These are phyloP conservation scores for Cosmopolites sordidus DNA, from an alignment of 2,888 invertebrate genomes.

Conservation along the genomic window DNA sequence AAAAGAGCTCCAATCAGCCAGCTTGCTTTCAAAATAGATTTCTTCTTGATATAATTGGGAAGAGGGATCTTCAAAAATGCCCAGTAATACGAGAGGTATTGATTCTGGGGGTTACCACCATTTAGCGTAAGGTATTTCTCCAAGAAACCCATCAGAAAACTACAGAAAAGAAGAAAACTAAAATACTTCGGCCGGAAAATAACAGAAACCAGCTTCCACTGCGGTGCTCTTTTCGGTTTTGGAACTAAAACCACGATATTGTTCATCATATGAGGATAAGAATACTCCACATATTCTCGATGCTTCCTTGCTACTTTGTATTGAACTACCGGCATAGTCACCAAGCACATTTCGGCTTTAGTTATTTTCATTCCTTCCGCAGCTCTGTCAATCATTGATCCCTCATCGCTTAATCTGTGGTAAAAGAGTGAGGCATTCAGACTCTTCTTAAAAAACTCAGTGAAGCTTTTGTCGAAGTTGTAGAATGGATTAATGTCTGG, in stretches of 20 bases:
- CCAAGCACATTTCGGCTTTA: background rate
- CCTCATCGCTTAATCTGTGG: background rate
- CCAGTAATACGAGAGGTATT: background rate
- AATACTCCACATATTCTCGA: background rate
- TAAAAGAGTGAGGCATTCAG: background rate
- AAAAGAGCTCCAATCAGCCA: background rate
- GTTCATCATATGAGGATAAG: conserved; percentile 10
- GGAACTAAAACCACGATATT: conserved; percentile 9
- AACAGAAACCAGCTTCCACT: background rate
- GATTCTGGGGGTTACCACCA: background rate
- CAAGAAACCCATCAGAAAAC: background rate
- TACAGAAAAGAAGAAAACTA: background rate
- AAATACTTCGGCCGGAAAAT: background rate
- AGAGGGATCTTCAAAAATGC: background rate
- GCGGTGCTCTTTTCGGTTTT: background rate
- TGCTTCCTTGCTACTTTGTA: background rate
- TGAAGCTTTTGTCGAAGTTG: background rate
- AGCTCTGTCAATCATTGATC: background rate
- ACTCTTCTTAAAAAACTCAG: background rate
- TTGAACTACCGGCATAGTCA: background rate
- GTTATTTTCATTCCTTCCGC: background rate
- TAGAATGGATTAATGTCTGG: conserved; percentile 1
- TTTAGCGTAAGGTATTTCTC: conserved; percentile 3
- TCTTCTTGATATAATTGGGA: background rate
- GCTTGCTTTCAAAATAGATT: background rate